Evolutionary conservation across 2,113 vertebrate species (phyloP), one percentile per base, ranked within the genome.

Genomic region (Zosterops pallidus): DNA sequence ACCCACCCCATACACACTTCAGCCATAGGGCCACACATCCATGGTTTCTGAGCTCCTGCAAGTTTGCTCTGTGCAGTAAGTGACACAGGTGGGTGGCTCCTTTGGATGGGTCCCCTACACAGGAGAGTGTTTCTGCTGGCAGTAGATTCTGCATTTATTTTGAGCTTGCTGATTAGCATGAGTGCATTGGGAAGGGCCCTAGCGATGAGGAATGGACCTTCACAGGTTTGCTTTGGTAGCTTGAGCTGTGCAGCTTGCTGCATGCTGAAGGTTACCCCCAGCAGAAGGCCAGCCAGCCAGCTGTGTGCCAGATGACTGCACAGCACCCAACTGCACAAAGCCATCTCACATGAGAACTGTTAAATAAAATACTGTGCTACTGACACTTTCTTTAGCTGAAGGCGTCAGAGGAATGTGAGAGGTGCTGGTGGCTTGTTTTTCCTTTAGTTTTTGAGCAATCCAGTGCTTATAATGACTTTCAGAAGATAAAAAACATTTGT

Each of bases 241-340:
- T 69, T 49, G 47, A 78, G 72, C 77, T 67, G 25, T 80, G 46
- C 60, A 84, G 47, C 60, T 63, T 71, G 60, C 60, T 67, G 11
- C 57, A 3, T 22, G 62, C 70, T 88, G 79, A 90, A 95, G 86
- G 91, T 92, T 91, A 64, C 42, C 42, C 46, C 42, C 44, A 92
- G 80, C 93, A 80, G 91, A 89, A 93, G 18, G 57, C 53, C 46
- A 41, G 29, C 35, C 64, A 81, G 55, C 80, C 94, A 93, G 82
- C 77, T 91, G 85, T 64, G 46, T 85, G 67, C 75, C 94, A 90
- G 67, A 67, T 92, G 94, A 82, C 80, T 69, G 49, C 92, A 57
- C 41, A 83, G 78, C 79, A 77, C 88, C 75, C 88, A 86, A 15
- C 74, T 56, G 70, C 78, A 59, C 52, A 37, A 46, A 77, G 39